phyloP scores from a whole-genome alignment of 2,113 vertebrate species.

The Gadus macrocephalus region DNA sequence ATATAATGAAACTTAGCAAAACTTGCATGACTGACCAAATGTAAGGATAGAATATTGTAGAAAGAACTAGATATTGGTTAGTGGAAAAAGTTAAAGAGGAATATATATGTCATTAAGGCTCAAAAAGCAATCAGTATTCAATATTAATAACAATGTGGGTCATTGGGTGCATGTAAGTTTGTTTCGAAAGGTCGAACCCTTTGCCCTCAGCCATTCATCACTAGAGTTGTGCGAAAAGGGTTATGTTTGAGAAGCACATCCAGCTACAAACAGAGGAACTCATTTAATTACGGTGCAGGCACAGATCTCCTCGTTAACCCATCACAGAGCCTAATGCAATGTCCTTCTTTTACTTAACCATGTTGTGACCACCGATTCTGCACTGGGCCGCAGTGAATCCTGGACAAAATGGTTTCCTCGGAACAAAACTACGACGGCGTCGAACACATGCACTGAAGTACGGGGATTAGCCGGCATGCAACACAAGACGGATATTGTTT shows the following conservation, averaged over 20 bases:
- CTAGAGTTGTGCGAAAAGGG: slow-evolving; percentile 1
- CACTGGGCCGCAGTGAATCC: neutral
- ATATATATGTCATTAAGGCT: slow-evolving; percentile 9
- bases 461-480: slow-evolving; percentile 69
- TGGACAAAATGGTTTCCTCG: slow-evolving; percentile 62
- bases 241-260: slow-evolving; percentile 31
- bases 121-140: neutral
- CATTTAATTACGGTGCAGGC: slow-evolving; percentile 47
- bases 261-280: slow-evolving; percentile 54
- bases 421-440: slow-evolving; percentile 32
- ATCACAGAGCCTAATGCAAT: neutral
- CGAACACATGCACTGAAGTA: slow-evolving; percentile 37
- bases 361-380: neutral
- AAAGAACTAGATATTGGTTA: slow-evolving; percentile 26
- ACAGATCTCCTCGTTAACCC: neutral
- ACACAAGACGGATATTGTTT: slow-evolving; percentile 52
- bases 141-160: neutral
- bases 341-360: neutral
- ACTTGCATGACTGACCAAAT: too few species aligned
- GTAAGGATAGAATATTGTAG: slow-evolving; percentile 12
- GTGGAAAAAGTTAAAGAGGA: slow-evolving; percentile 30
- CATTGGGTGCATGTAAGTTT: neutral
- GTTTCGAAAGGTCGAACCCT: slow-evolving; percentile 17
- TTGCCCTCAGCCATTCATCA: slow-evolving; percentile 12
- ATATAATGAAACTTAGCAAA: too few species aligned